phyloP scores from a whole-genome alignment of 2,113 vertebrate genomes.

The Potamarius usumacintae region DNA sequence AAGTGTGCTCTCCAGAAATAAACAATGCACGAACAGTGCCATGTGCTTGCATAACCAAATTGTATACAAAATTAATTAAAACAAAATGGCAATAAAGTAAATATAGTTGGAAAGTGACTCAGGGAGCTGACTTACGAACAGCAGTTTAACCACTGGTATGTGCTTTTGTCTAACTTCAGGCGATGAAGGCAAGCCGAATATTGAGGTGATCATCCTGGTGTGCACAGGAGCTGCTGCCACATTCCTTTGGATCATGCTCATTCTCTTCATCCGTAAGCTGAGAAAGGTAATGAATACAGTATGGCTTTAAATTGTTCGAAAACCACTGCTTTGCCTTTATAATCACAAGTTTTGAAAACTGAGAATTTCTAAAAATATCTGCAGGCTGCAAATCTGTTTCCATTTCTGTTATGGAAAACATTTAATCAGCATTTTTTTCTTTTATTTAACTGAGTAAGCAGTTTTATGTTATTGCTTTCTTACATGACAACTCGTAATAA shows the following conservation, averaged over 20 bases:
- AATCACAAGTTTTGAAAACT: background rate
- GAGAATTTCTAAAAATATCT: background rate
- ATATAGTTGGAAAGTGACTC: background rate
- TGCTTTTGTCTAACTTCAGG: slow-evolving; percentile 67
- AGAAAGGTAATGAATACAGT: slow-evolving; percentile 76
- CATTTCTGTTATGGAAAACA: background rate
- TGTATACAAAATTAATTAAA: slow-evolving; percentile 45
- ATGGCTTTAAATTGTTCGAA: background rate
- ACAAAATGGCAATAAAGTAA: slow-evolving; percentile 26
- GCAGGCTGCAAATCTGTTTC: background rate
- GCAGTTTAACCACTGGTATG: slow-evolving; percentile 7
- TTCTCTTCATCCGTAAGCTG: slow-evolving; percentile 88
- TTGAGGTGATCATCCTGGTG: slow-evolving; percentile 90
- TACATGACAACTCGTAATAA: background rate
- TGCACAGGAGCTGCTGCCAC: slow-evolving; percentile 87
- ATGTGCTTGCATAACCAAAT: slow-evolving; percentile 51
- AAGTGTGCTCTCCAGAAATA: slow-evolving; percentile 49
- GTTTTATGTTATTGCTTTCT: background rate
- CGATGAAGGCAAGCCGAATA: slow-evolving; percentile 84
- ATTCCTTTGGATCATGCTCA: slow-evolving; percentile 92
- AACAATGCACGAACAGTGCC: slow-evolving; percentile 50
- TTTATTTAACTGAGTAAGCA: background rate
- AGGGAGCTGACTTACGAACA: slow-evolving; percentile 18
- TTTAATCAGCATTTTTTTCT: background rate
- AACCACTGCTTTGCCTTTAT: background rate